Percentiles rank a stretch among this genome's conserved stretches.
phyloP scores from a whole-genome alignment of 1,140 invertebrate species.

The Laodelphax striatellus region DNA sequence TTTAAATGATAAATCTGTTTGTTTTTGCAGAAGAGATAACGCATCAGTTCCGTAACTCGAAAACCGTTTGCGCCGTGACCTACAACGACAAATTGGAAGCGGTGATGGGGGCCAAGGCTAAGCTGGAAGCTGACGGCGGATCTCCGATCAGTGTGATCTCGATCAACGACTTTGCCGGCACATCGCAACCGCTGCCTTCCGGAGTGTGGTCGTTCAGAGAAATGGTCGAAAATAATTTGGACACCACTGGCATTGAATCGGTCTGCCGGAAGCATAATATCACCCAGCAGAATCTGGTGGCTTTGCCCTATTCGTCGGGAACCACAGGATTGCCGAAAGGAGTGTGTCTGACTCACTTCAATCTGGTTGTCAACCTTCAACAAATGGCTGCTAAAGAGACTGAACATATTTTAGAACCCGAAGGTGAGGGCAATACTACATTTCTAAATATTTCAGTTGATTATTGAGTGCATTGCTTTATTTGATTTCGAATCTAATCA shows the following conservation, averaged over 20 bases:
- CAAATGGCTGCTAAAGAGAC: conserved; percentile 1
- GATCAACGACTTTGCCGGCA: not conserved
- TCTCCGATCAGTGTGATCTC: not conserved
- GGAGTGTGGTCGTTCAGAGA: conserved; percentile 1
- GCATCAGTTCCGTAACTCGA: not conserved
- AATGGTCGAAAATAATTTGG: not conserved
- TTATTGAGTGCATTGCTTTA: too few relatives aligned
- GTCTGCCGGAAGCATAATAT: conserved; percentile 14
- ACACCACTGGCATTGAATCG: conserved; percentile 15
- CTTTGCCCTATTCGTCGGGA: conserved; percentile 47
- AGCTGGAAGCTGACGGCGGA: not conserved
- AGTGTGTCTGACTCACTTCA: conserved; percentile 66
- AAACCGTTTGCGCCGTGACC: not conserved
- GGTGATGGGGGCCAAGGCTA: not conserved
- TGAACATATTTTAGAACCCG: not conserved
- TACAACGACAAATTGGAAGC: not conserved
- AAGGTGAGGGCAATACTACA: too few relatives aligned
- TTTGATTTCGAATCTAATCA: too few relatives aligned
- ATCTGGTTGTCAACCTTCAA: conserved; percentile 33
- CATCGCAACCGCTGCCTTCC: not conserved
- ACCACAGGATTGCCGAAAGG: conserved; percentile 76
- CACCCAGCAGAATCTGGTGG: not conserved
- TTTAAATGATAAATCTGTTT: too few relatives aligned
- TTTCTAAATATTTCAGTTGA: too few relatives aligned
- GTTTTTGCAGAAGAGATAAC: conserved; percentile 3